Percentiles rank a stretch among this genome's conserved stretches.
These are phyloP conservation scores for Ramphastos sulfuratus DNA, from an alignment of 2,113 vertebrate species.

Conservation along the genomic window DNA sequence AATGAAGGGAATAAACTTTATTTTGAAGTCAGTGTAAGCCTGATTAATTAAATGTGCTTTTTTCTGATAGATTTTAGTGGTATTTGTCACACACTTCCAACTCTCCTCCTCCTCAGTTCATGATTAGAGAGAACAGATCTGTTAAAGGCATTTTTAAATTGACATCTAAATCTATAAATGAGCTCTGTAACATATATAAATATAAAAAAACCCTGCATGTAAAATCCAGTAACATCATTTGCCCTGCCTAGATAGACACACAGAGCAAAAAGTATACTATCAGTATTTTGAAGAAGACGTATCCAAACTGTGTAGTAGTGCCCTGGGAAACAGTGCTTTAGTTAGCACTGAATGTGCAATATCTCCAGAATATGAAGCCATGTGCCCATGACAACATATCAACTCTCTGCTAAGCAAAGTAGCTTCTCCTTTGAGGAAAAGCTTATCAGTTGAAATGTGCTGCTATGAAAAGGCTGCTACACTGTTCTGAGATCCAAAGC, in stretches of 20 bases:
- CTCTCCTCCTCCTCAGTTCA: neutral
- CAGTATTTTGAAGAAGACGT: neutral
- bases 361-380: neutral
- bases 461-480: neutral
- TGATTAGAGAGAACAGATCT: neutral
- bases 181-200: neutral
- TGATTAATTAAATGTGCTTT: neutral
- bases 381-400: neutral
- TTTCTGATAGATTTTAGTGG: neutral
- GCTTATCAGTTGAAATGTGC: neutral
- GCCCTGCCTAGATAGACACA: neutral
- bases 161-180: neutral
- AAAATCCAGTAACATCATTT: neutral
- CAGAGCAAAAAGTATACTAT: neutral
- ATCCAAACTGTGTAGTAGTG: neutral
- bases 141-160: neutral
- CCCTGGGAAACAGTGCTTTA: neutral
- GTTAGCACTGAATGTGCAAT: neutral
- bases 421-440: neutral
- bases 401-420: neutral
- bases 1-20: neutral
- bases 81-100: neutral
- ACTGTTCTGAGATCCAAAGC: neutral
- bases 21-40: neutral
- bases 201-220: neutral